Percentiles rank a stretch among this genome's conserved stretches.
Conservation (phyloP, 64 coral and sea anemone genomes). For the Exaiptasia diaphana region DNA sequence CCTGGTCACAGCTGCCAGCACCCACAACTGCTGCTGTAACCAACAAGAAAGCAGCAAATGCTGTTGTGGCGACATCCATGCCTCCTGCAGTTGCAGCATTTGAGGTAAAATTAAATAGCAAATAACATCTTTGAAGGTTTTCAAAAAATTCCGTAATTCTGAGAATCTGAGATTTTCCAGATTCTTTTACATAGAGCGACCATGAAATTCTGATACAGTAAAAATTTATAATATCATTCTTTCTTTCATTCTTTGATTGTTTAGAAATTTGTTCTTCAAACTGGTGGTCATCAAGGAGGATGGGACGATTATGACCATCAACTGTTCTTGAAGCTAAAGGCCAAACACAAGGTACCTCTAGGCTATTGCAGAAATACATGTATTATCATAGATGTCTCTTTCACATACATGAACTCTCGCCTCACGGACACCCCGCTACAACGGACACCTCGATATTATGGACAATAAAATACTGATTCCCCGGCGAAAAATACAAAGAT, state of each 20-base stretch:
- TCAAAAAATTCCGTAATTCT: too few species aligned
- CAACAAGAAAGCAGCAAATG: slow-evolving; percentile 63
- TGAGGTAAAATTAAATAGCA: slow-evolving; percentile 74
- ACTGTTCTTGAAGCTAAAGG: slow-evolving; percentile 73
- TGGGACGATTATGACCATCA: slow-evolving; percentile 99
- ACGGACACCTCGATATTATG: too few species aligned
- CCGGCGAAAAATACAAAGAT: too few species aligned
- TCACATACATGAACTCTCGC: too few species aligned
- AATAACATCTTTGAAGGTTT: too few species aligned
- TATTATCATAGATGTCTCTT: too few species aligned
- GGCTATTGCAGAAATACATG: too few species aligned
- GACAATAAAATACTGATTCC: too few species aligned
- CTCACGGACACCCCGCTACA: too few species aligned
- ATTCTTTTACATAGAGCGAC: too few species aligned
- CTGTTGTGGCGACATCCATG: slow-evolving; percentile 45
- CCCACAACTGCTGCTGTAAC: slow-evolving; percentile 50
- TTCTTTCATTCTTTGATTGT: not conserved
- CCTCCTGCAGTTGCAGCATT: slow-evolving; percentile 87
- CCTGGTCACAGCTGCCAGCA: slow-evolving; percentile 62
- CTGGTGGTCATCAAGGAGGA: slow-evolving; percentile 86
- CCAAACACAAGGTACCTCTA: slow-evolving; percentile 75
- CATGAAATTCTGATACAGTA: not conserved
- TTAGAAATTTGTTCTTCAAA: slow-evolving; percentile 86
- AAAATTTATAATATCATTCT: not conserved
- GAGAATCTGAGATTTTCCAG: too few species aligned